Conservation (phyloP, 2,797 vertebrate species). For the Aselliscus stoliczkanus region DNA sequence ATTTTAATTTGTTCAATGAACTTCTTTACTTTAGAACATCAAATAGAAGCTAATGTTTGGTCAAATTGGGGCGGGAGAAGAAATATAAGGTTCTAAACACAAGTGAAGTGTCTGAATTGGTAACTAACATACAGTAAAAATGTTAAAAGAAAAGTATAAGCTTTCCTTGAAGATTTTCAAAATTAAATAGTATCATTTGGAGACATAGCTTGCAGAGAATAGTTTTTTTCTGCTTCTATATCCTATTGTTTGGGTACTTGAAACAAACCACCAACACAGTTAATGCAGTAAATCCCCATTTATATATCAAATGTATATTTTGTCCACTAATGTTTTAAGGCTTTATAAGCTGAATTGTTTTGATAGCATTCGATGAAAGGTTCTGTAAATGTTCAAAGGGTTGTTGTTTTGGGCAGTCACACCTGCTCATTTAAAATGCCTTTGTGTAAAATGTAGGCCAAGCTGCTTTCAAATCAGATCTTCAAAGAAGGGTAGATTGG, state of each 20-base stretch:
- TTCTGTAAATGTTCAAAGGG: slow-evolving; percentile 59
- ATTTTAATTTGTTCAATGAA: not conserved
- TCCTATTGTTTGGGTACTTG: not conserved
- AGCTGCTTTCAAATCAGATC: slow-evolving; percentile 33
- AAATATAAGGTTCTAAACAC: not conserved
- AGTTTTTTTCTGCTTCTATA: not conserved
- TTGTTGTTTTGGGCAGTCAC: slow-evolving; percentile 41
- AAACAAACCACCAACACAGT: not conserved
- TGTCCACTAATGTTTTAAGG: slow-evolving; percentile 6
- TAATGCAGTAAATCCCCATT: not conserved
- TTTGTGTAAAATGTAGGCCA: slow-evolving; percentile 21
- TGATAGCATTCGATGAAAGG: slow-evolving; percentile 49
- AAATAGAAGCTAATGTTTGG: not conserved
- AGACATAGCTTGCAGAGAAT: not conserved
- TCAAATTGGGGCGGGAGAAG: not conserved
- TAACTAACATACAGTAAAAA: not conserved
- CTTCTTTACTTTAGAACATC: not conserved
- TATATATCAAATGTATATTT: slow-evolving; percentile 14
- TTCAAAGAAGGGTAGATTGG: slow-evolving; percentile 44
- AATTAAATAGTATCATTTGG: not conserved
- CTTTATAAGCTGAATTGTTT: slow-evolving; percentile 49
- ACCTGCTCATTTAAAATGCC: slow-evolving; percentile 44
- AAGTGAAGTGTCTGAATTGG: not conserved
- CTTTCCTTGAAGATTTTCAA: not conserved
- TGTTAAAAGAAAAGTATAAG: not conserved